Conservation (phyloP, 2,797 vertebrate genomes). For the Tokudaia muenninki region DNA sequence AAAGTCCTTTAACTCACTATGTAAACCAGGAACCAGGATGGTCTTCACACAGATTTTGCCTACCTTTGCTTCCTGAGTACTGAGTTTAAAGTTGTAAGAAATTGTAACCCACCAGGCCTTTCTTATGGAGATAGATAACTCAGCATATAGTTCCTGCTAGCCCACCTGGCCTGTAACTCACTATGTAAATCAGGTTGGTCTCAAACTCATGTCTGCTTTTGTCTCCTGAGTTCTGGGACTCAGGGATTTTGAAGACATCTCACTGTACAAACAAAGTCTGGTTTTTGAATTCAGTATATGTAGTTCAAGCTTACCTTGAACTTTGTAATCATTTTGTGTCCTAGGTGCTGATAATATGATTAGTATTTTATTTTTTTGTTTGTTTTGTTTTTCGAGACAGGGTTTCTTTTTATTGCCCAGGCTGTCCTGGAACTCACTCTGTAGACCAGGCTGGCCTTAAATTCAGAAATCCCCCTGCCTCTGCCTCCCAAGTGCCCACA, state of each 20-base stretch:
- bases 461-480: too few relatives aligned
- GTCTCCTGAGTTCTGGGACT: too few relatives aligned
- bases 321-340: not conserved
- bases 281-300: not conserved
- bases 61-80: not conserved
- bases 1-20: not conserved
- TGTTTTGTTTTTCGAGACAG: too few relatives aligned
- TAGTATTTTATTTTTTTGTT: not conserved
- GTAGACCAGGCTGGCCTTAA: too few relatives aligned
- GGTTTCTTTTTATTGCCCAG: too few relatives aligned
- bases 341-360: not conserved
- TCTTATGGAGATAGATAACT: not conserved
- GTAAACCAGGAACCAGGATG: not conserved
- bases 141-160: not conserved
- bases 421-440: too few relatives aligned
- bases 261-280: not conserved
- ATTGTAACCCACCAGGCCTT: not conserved
- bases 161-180: not conserved
- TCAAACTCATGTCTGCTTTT: not conserved
- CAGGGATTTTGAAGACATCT: not conserved
- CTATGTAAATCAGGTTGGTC: not conserved
- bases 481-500: too few relatives aligned
- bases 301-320: not conserved
- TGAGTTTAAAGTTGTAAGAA: not conserved
- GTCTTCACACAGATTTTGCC: not conserved